A percentile compares a stretch with the other conserved stretches of the same genome.
Evolutionary conservation across 2,113 vertebrate genomes (phyloP).

Genomic region (Toxotes chatareus): DNA sequence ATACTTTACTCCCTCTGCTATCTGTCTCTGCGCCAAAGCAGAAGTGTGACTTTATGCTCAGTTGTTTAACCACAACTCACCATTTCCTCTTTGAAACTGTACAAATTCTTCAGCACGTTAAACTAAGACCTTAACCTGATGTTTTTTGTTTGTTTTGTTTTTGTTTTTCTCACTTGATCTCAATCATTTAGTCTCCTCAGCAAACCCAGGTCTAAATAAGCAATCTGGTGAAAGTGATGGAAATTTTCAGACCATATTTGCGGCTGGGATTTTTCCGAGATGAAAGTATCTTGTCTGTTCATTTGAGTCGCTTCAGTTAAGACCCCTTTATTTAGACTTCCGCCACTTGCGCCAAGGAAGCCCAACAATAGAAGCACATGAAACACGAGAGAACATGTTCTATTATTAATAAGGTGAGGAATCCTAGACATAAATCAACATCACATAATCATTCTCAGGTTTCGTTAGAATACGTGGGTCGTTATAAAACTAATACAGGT

Average conservation of each 20-base stretch:
- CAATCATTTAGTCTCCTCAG: not conserved
- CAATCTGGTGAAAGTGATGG: slow-evolving; percentile 23
- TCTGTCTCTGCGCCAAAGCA: slow-evolving; percentile 25
- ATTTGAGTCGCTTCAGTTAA: slow-evolving; percentile 16
- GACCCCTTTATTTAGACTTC: slow-evolving; percentile 39
- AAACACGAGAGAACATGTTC: slow-evolving; percentile 59
- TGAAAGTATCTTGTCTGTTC: slow-evolving; percentile 24
- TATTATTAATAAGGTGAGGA: slow-evolving; percentile 65
- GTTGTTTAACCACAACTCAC: slow-evolving; percentile 13
- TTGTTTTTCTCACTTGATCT: not conserved
- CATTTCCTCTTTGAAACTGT: slow-evolving; percentile 42
- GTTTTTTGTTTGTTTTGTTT: not conserved
- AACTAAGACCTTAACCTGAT: not conserved
- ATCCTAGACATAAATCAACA: slow-evolving; percentile 36
- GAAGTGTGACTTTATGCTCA: slow-evolving; percentile 39
- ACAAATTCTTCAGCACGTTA: not conserved
- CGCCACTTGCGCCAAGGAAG: slow-evolving; percentile 21
- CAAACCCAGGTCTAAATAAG: slow-evolving; percentile 31
- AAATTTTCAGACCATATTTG: slow-evolving; percentile 36
- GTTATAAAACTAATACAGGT: not conserved
- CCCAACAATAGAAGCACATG: slow-evolving; percentile 51
- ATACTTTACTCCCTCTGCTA: not conserved
- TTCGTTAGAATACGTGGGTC: not conserved
- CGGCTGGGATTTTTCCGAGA: slow-evolving; percentile 12
- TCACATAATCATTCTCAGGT: not conserved